Percentiles rank a stretch among this genome's conserved stretches.
These are phyloP conservation scores for Iselma pallidipennis DNA, from an alignment of 2,888 invertebrate genomes.

Conservation along the genomic window DNA sequence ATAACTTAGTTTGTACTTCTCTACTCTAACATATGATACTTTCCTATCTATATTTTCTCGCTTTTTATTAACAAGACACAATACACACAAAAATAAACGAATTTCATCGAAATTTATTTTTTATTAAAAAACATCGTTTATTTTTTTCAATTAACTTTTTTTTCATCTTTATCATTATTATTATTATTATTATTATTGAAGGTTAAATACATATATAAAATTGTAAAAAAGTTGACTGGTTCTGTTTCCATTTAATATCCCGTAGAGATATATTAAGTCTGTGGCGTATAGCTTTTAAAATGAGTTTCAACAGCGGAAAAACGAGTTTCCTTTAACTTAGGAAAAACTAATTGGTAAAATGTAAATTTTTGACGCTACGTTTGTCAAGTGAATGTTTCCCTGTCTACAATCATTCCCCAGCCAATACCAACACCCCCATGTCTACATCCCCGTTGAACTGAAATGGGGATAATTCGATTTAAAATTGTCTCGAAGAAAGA, in stretches of 20 bases:
- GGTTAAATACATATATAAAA: too few relatives aligned
- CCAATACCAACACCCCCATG: background rate
- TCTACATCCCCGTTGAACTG: conserved; percentile 4
- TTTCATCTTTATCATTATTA: background rate
- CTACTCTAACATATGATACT: background rate
- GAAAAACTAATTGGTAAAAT: conserved; percentile 21
- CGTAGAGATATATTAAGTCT: conserved; percentile 17
- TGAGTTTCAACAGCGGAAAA: conserved; percentile 12
- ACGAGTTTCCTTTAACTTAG: conserved; percentile 7
- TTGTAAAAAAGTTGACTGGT: too few relatives aligned
- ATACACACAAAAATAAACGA: background rate
- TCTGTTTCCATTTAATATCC: conserved; percentile 12
- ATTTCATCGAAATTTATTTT: too few relatives aligned
- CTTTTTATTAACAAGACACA: background rate
- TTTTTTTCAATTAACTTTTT: background rate
- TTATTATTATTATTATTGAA: background rate
- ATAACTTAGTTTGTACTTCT: background rate
- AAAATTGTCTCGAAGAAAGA: conserved; percentile 2
- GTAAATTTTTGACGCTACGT: conserved; percentile 17
- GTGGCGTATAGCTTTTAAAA: conserved; percentile 16
- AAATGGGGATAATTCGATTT: conserved; percentile 21
- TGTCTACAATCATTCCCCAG: background rate
- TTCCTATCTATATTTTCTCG: background rate
- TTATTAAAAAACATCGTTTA: too few relatives aligned
- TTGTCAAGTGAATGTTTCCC: background rate